Evolutionary conservation across 2,888 invertebrate species (phyloP).

Genomic region (Phyto melanocephala): DNA sequence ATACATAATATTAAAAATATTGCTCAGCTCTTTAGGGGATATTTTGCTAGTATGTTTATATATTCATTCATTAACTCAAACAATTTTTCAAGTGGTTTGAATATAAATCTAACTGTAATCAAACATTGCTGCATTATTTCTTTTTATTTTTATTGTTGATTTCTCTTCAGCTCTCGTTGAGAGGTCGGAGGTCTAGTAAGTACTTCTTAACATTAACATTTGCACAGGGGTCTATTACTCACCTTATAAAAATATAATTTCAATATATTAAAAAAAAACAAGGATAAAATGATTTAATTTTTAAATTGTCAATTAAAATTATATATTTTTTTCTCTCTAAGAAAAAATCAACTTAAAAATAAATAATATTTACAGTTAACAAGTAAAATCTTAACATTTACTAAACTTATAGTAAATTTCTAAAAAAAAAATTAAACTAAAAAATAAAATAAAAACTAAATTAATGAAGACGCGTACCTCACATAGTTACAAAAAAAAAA

Average conservation of each 20-base stretch:
- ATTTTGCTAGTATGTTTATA: no score
- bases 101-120: no score
- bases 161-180: no score
- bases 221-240: no score
- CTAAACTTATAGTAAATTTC: slow-evolving; percentile 35
- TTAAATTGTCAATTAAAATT: slow-evolving; percentile 24
- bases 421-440: slow-evolving; percentile 4
- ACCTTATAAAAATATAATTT: not conserved
- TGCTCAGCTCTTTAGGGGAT: no score
- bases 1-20: no score
- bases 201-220: no score
- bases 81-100: no score
- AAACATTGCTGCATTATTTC: no score
- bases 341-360: slow-evolving; percentile 46
- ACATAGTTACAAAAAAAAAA: slow-evolving; percentile 1
- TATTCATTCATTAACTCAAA: no score
- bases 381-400: slow-evolving; percentile 51
- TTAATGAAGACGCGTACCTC: slow-evolving; percentile 14
- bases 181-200: no score
- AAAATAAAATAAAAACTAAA: slow-evolving; percentile 11
- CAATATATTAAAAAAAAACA: not conserved
- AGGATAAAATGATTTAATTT: not conserved
- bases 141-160: no score
- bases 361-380: slow-evolving; percentile 58
- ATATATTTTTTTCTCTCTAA: slow-evolving; percentile 17